Evolutionary conservation across 2,113 vertebrate genomes (phyloP), one percentile per base, ranked within the genome.

Genomic region (Tamias sibiricus): DNA sequence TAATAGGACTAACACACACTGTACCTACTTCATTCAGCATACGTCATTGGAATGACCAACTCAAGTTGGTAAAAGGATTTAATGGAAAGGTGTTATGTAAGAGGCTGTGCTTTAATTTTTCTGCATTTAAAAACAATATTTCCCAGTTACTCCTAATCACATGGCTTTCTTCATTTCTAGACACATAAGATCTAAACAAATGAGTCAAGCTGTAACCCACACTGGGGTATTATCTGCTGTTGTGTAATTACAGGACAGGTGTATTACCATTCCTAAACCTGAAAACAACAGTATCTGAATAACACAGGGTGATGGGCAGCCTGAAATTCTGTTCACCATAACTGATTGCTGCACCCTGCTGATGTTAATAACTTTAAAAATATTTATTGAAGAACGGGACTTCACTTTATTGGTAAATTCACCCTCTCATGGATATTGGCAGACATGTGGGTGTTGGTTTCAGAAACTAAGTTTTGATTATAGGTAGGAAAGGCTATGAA

Each of bases 191-290:
- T 57, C 68, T 95, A 96, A 96, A 97, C 91, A 97, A 96, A 66
- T 97, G 97, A 97, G 91, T 97, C 96, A 98, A 57, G 11, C 49
- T 28, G 11, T 96, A 96, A 97, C 11, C 57, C 71, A 95, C 81
- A 96, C 28, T 40, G 62, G 92, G 44, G 77, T 26, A 95, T 96
- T 96, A 92, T 77, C 72, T 92, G 47, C 32, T 85, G 35, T 96
- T 97, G 68, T 74, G 37, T 96, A 95, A 97, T 97, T 96, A 85
- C 5, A 57, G 86, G 82, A 72, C 81, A 95, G 80, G 42, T 91
- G 68, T 74, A 94, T 92, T 81, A 91, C 30, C 71, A 57, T 74
- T 92, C 90, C 40, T 87, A 64, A 94, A 10, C 35, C 64, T 71
- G 62, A 94, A 94, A 96, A 97, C 87, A 97, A 96, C 44, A 71